Percentiles rank a stretch among this genome's conserved stretches.
Evolutionary conservation across 2,113 vertebrate genomes (phyloP).

Genomic region (Alaudala cheleensis): DNA sequence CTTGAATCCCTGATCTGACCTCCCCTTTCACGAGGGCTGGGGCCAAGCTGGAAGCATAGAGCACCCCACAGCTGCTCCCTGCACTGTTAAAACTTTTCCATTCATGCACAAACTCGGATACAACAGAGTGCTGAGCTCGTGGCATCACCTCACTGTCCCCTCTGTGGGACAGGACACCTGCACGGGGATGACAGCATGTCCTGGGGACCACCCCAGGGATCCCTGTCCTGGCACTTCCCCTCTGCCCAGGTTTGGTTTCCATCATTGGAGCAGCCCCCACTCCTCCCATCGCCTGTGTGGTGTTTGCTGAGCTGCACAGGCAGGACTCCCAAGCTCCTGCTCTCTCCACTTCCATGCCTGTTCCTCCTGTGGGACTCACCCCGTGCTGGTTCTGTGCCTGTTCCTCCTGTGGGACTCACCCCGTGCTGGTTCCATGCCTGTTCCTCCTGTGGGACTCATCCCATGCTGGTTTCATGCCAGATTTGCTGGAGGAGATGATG

Average conservation of each 20-base stretch:
- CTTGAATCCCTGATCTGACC: not conserved
- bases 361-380: not conserved
- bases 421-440: no score
- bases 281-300: not conserved
- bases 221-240: not conserved
- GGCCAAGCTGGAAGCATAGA: not conserved
- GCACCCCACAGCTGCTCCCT: not conserved
- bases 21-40: not conserved
- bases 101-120: fast-evolving
- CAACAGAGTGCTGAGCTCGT: not conserved
- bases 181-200: not conserved
- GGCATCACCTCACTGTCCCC: not conserved
- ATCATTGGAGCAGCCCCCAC: not conserved
- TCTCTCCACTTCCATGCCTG: not conserved
- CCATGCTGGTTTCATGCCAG: fast-evolving
- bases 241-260: not conserved
- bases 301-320: not conserved
- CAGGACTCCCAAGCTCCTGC: not conserved
- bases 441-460: no score
- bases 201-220: not conserved
- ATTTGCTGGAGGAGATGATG: not conserved
- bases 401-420: no score
- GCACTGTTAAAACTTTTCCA: not conserved
- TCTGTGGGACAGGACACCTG: not conserved
- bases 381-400: no score